These are phyloP conservation scores for Drymodes brunneopygia DNA, from an alignment of 2,113 vertebrate species.

Conservation along the genomic window DNA sequence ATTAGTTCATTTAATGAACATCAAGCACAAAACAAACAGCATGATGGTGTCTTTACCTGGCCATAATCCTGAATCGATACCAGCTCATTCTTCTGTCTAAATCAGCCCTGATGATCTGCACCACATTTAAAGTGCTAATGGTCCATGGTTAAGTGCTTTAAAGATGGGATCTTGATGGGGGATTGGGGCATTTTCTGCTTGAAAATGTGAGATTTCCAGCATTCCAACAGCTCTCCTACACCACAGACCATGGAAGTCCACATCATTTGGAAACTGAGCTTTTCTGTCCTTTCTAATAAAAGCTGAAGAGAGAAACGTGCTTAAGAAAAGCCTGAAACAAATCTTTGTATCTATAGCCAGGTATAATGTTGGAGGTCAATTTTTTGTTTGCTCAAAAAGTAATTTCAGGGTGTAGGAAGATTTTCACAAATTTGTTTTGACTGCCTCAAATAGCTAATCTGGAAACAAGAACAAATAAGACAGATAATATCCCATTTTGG, in stretches of 20 bases:
- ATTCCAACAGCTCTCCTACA: background rate
- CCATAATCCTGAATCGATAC: conserved; percentile 38
- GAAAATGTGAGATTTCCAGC: background rate
- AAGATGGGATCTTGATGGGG: background rate
- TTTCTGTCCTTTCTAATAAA: background rate
- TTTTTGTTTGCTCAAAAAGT: conserved; percentile 11
- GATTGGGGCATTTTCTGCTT: background rate
- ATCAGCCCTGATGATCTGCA: background rate
- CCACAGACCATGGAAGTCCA: background rate
- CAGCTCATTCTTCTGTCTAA: background rate
- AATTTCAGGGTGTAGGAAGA: background rate
- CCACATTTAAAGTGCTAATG: background rate
- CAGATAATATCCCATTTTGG: background rate
- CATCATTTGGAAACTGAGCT: background rate
- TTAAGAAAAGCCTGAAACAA: background rate
- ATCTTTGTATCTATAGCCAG: background rate
- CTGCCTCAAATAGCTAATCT: background rate
- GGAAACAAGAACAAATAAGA: conserved; percentile 16
- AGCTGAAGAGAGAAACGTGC: background rate
- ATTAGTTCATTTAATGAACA: conserved; percentile 32
- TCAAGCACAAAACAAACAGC: conserved; percentile 38
- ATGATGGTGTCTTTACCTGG: background rate
- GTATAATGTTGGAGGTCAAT: background rate
- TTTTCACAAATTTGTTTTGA: conserved; percentile 19
- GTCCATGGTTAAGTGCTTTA: background rate